Conservation (phyloP, 2,888 invertebrate genomes). For the Hartigia nigra region DNA sequence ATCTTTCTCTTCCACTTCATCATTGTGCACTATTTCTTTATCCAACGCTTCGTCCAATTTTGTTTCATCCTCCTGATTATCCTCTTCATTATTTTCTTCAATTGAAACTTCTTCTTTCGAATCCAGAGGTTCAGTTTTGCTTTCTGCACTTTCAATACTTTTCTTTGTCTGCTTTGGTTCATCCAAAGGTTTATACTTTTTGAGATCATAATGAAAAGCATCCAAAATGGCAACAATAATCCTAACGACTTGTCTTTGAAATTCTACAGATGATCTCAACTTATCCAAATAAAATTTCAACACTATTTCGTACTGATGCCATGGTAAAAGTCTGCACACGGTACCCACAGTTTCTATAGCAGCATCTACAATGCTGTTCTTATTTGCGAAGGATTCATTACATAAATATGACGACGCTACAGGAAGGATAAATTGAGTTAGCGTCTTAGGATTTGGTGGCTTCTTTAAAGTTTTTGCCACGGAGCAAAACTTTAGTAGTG, state of each 20-base stretch:
- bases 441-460: conserved; percentile 74
- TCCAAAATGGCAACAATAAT: conserved; percentile 84
- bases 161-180: conserved; percentile 41
- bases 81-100: conserved; percentile 49
- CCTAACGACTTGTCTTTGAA: conserved; percentile 86
- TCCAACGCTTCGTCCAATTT: conserved; percentile 45
- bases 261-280: conserved; percentile 77
- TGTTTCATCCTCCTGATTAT: conserved; percentile 36
- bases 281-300: conserved; percentile 84
- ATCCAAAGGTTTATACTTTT: conserved; percentile 67
- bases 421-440: conserved; percentile 89
- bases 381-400: conserved; percentile 79
- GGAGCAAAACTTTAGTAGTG: conserved; percentile 80
- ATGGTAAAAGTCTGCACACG: conserved; percentile 83
- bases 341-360: conserved; percentile 85
- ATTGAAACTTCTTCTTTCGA: conserved; percentile 66
- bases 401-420: conserved; percentile 84
- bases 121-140: conserved; percentile 38
- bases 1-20: conserved; percentile 36
- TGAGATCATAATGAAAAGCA: conserved; percentile 91
- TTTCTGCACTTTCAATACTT: conserved; percentile 31
- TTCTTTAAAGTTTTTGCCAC: conserved; percentile 73
- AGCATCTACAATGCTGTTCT: conserved; percentile 85
- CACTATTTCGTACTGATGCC: conserved; percentile 89
- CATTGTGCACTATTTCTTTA: conserved; percentile 61